Percentiles rank a stretch among this genome's conserved stretches.
phyloP scores from a whole-genome alignment of 1,140 invertebrate genomes.

The Halictus rubicundus region DNA sequence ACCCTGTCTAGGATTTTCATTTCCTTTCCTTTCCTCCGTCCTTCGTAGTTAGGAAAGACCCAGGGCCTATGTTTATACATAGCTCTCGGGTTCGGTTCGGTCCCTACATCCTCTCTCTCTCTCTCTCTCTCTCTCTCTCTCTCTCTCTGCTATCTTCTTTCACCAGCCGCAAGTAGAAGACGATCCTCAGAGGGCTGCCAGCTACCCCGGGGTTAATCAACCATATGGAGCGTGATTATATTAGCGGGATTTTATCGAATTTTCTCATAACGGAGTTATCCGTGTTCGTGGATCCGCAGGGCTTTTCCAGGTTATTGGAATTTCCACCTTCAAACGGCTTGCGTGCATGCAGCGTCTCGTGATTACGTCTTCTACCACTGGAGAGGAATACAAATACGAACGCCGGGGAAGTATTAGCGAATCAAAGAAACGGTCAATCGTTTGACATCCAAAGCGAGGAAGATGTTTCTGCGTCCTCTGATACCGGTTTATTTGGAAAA shows the following conservation, averaged over 20 bases:
- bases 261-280: slow-evolving; percentile 70
- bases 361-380: slow-evolving; percentile 59
- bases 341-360: slow-evolving; percentile 51
- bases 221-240: slow-evolving; percentile 75
- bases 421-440: not conserved
- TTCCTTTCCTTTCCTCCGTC: slow-evolving; percentile 4
- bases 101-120: not conserved
- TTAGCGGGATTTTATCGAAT: slow-evolving; percentile 75
- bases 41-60: slow-evolving; percentile 11
- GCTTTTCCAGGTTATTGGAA: slow-evolving; percentile 64
- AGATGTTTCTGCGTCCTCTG: not conserved
- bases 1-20: not conserved
- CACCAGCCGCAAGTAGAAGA: slow-evolving; percentile 48
- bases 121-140: too few species aligned
- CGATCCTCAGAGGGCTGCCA: slow-evolving; percentile 69
- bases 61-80: slow-evolving; percentile 58
- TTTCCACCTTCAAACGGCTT: slow-evolving; percentile 34
- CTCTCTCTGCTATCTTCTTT: slow-evolving; percentile 41
- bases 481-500: slow-evolving; percentile 31
- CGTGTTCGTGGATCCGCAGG: slow-evolving; percentile 33
- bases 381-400: slow-evolving; percentile 17
- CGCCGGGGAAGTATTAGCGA: too few species aligned
- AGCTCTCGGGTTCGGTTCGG: slow-evolving; percentile 33
- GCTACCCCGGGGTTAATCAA: slow-evolving; percentile 73
- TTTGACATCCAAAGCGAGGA: not conserved